Percentiles rank a stretch among this genome's conserved stretches.
Conservation (phyloP, 2,113 vertebrate genomes). For the Eretmochelys imbricata region DNA sequence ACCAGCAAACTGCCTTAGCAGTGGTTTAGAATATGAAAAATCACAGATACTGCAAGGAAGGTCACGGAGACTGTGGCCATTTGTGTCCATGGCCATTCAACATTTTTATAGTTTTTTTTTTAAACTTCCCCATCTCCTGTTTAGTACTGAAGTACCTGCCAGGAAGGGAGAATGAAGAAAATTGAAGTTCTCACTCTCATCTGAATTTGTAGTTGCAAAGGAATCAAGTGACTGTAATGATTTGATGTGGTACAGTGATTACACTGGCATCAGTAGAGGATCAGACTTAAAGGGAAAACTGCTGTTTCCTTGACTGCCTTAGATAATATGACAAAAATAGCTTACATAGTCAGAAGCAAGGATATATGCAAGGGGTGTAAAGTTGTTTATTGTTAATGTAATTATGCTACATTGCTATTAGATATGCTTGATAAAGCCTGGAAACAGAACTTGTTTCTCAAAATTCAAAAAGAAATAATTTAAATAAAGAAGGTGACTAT, state of each 20-base stretch:
- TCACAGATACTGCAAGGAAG: neutral
- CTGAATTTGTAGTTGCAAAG: neutral
- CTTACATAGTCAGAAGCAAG: neutral
- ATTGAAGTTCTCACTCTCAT: neutral
- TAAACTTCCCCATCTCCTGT: neutral
- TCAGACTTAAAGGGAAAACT: neutral
- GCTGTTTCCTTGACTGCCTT: neutral
- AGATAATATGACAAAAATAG: neutral
- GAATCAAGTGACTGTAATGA: neutral
- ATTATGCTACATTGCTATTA: neutral
- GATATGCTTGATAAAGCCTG: neutral
- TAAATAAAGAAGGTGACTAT: neutral
- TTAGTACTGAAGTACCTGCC: neutral
- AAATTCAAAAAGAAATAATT: neutral
- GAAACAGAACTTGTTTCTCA: neutral
- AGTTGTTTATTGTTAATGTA: neutral
- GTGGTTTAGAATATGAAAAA: accelerated
- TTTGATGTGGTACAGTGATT: conserved; percentile 1
- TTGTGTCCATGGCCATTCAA: neutral
- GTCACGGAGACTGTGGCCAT: neutral
- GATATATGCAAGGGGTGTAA: neutral
- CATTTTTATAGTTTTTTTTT: neutral
- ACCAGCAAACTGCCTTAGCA: neutral
- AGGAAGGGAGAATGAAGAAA: neutral
- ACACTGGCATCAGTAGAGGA: neutral